Evolutionary conservation across 2,888 invertebrate species (phyloP), one percentile per base, ranked within the genome.

Genomic region (Endomychus coccineus): DNA sequence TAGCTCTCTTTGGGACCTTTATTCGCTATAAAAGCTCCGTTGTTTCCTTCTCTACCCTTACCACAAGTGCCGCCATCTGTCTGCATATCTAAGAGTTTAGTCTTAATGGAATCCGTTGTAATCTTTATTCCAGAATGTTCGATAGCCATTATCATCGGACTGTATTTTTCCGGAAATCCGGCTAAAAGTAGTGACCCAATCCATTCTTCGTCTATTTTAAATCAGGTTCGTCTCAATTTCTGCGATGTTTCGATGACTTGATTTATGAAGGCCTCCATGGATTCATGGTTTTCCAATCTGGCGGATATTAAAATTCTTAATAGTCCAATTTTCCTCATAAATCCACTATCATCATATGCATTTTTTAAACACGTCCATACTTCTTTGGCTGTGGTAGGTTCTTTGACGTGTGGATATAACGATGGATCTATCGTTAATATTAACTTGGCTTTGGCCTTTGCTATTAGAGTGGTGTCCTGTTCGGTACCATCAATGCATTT

Each of bases 251-350:
- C 54, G 2, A 54, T 34, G 1, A 57, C 33, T 34, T 54, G 53
- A 32, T 46, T 58, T 2, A 59, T 51, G 27, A 57, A 58, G 1
- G 16, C 9, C n/a, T 29, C 40, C 50, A 56, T 55, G 3, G 45
- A 46, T 11, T 43, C 46, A 35, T 44, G 46, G 37, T 50, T 51
- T 24, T 58, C 55, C 4, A 48, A 28, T 10, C 50, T 19, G 2
- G 44, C 40, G 2, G 47, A 50, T 22, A 55, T 56, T 4, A 58
- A 35, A 4, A 41, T 36, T 5, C 52, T 34, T 6, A 58, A 38
- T n/a, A 59, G 40, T 27, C 39, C 37, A n/a, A 58, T 55, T 39
- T 44, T 51, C 32, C 55, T 25, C 7, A 52, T 37, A 34, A 49
- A 53, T 23, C 55, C 54, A 5, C 30, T 39, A 35, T 55, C 52